These are phyloP conservation scores for Bombus waltoni DNA, from an alignment of 1,140 invertebrate species.

Conservation along the genomic window DNA sequence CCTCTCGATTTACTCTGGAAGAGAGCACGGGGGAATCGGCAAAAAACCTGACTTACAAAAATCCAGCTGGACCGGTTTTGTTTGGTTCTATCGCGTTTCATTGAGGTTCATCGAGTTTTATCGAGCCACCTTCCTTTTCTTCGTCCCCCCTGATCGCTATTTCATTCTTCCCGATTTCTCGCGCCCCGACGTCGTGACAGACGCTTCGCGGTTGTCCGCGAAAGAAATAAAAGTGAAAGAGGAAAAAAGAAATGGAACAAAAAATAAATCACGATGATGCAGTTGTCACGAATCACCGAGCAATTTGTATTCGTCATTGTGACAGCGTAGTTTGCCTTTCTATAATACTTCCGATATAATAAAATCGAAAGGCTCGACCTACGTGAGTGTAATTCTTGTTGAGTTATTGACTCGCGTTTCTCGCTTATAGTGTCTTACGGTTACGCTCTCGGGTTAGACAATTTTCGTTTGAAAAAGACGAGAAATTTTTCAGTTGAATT, in stretches of 20 bases:
- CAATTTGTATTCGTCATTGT: neutral
- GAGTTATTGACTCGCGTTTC: neutral
- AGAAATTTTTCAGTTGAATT: too few relatives aligned
- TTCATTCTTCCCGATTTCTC: conserved; percentile 8
- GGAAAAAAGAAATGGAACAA: neutral
- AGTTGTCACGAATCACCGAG: neutral
- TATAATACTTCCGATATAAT: neutral
- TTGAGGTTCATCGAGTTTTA: conserved; percentile 34
- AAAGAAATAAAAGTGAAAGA: neutral
- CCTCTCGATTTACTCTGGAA: conserved; percentile 15
- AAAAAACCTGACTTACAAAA: conserved; percentile 42
- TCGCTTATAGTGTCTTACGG: fast-evolving
- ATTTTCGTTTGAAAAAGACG: neutral
- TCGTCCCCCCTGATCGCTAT: neutral
- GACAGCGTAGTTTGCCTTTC: neutral
- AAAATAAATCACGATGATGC: neutral
- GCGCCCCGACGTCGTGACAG: neutral
- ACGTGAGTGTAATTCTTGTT: neutral
- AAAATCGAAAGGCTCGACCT: neutral
- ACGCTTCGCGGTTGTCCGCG: neutral
- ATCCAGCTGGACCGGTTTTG: conserved; percentile 46
- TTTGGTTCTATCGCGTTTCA: conserved; percentile 41
- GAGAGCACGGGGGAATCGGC: neutral
- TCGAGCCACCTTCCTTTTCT: neutral
- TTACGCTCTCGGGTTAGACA: neutral